Conservation (phyloP, 2,113 vertebrate species). For the Anthoscopus minutus region DNA sequence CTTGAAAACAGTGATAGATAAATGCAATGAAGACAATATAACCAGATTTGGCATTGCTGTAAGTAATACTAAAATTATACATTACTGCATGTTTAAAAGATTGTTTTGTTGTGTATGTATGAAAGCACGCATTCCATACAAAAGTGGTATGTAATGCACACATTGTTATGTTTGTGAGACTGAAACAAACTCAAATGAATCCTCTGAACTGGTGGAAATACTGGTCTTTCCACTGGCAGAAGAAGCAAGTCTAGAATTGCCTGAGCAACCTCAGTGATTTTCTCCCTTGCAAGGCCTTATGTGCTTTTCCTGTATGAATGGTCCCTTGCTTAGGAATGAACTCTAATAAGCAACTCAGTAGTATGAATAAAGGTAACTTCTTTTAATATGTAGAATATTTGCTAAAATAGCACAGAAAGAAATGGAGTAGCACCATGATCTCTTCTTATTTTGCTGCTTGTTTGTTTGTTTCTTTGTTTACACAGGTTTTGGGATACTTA, state of each 20-base stretch:
- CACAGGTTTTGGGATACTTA: slow-evolving; percentile 88
- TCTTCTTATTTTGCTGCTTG: background rate
- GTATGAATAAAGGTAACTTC: background rate
- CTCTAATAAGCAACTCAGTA: background rate
- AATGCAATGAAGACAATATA: slow-evolving; percentile 80
- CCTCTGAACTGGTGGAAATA: background rate
- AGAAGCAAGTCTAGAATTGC: background rate
- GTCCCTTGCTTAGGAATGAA: background rate
- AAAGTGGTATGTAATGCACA: background rate
- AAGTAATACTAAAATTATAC: slow-evolving; percentile 61
- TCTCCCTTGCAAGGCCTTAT: background rate
- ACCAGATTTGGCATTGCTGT: slow-evolving; percentile 91
- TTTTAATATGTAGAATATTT: background rate
- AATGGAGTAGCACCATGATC: background rate
- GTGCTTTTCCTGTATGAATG: background rate
- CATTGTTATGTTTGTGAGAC: background rate
- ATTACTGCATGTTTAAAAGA: background rate
- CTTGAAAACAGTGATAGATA: slow-evolving; percentile 68
- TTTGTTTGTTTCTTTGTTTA: background rate
- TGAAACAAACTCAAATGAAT: background rate
- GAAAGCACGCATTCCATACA: background rate
- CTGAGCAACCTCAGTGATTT: background rate
- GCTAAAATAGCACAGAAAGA: background rate
- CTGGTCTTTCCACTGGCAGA: background rate
- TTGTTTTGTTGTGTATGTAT: background rate